Conservation (phyloP, 2,888 invertebrate genomes). For the Melieria omissa region DNA sequence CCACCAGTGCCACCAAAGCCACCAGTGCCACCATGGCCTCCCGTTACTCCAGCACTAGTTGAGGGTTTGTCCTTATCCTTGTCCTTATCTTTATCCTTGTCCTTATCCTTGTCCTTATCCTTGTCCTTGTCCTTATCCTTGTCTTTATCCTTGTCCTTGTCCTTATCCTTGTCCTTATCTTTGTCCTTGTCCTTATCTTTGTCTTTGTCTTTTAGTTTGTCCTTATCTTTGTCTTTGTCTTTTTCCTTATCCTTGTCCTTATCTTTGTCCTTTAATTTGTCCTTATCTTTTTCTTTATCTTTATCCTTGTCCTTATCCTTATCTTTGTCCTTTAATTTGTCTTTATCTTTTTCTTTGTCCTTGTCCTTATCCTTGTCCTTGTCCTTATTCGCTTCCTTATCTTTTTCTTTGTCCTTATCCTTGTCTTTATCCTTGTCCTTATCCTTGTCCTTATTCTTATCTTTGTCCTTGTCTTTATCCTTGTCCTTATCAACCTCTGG, state of each 20-base stretch:
- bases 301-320: conserved; percentile 12
- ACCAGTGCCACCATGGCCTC: not conserved
- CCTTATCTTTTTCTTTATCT: conserved; percentile 23
- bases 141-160: conserved; percentile 21
- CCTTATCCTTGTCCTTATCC: conserved; percentile 9
- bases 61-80: not conserved
- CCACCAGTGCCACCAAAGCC: not conserved
- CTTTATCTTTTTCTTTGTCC: not conserved
- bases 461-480: not conserved
- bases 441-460: conserved; percentile 19
- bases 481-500: not conserved
- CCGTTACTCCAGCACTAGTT: not conserved
- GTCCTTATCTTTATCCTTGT: conserved; percentile 1
- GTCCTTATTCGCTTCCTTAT: conserved; percentile 4
- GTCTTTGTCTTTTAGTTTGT: conserved; percentile 7
- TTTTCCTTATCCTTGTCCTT: conserved; percentile 21
- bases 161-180: conserved; percentile 8
- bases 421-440: conserved; percentile 10
- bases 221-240: conserved; percentile 2
- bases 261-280: conserved; percentile 24
- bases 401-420: conserved; percentile 10
- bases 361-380: conserved; percentile 14
- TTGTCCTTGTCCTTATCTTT: conserved; percentile 5
- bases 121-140: conserved; percentile 14
- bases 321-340: conserved; percentile 4